Percentiles rank a stretch among this genome's conserved stretches.
These are phyloP conservation scores for Pavo muticus DNA, from an alignment of 2,113 vertebrate genomes.

Conservation along the genomic window DNA sequence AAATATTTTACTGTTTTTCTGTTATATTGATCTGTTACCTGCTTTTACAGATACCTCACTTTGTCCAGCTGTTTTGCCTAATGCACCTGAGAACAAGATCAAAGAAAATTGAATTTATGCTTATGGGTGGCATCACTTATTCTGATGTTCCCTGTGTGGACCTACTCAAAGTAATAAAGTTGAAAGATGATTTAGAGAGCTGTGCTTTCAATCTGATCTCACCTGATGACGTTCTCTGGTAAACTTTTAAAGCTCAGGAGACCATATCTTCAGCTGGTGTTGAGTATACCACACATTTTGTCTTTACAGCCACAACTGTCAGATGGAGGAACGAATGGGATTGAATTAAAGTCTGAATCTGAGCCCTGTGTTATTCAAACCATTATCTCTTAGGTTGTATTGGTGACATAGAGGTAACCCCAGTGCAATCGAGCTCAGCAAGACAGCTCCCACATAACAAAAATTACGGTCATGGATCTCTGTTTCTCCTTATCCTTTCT, in stretches of 20 bases:
- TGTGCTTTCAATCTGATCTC: constrained; percentile 77
- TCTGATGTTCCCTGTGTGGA: constrained; percentile 70
- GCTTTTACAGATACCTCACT: constrained; percentile 70
- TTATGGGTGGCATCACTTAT: constrained; percentile 70
- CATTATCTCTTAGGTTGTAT: neutral
- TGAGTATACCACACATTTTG: neutral
- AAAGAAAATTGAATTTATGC: constrained; percentile 71
- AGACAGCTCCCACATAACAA: neutral
- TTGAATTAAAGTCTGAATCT: neutral
- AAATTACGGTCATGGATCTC: neutral
- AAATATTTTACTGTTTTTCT: neutral
- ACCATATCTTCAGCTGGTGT: neutral
- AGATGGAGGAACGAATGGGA: neutral
- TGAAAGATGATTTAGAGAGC: constrained; percentile 77
- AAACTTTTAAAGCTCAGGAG: constrained; percentile 32
- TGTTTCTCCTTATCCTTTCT: neutral
- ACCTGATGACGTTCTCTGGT: constrained; percentile 68
- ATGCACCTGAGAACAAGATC: constrained; percentile 70
- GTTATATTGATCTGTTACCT: neutral
- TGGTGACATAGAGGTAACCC: neutral
- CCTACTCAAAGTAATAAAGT: constrained; percentile 76
- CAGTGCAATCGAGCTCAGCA: neutral
- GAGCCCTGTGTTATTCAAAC: neutral
- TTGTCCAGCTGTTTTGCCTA: constrained; percentile 76
- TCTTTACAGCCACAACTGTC: neutral